A percentile compares a stretch with the other conserved stretches of the same genome.
These are phyloP conservation scores for Psettodes erumei DNA, from an alignment of 2,113 vertebrate species.

Conservation along the genomic window DNA sequence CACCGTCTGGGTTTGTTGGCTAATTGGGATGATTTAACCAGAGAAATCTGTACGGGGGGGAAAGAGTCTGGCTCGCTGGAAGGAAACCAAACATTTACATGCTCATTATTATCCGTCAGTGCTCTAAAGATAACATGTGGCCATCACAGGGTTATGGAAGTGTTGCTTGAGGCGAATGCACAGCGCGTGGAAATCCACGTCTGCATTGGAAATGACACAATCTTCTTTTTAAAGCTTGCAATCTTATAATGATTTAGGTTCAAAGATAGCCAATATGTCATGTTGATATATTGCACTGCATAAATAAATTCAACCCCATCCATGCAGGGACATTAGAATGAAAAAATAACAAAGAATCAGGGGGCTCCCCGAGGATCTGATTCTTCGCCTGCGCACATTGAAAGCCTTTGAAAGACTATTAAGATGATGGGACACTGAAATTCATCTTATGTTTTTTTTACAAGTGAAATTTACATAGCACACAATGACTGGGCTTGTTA, in stretches of 20 bases:
- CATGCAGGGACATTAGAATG: neutral
- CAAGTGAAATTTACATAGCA: neutral
- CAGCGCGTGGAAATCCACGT: neutral
- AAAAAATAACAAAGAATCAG: neutral
- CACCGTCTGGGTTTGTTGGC: slow-evolving; percentile 72
- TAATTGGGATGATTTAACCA: slow-evolving; percentile 79
- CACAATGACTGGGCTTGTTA: neutral
- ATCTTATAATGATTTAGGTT: neutral
- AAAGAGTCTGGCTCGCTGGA: slow-evolving; percentile 45
- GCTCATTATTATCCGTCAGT: slow-evolving; percentile 66
- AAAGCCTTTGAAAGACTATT: neutral
- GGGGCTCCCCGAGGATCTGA: neutral
- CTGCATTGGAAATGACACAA: neutral
- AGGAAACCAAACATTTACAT: slow-evolving; percentile 74
- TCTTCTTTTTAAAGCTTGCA: neutral
- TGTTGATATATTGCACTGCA: too few species aligned
- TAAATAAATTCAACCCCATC: neutral
- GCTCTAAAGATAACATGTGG: slow-evolving; percentile 58
- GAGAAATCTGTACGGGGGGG: slow-evolving; percentile 40
- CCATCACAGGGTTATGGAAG: slow-evolving; percentile 55
- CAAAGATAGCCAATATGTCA: neutral
- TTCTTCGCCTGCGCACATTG: neutral
- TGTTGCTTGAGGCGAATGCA: slow-evolving; percentile 1
- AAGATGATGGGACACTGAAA: neutral
- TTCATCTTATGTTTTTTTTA: neutral